These are phyloP conservation scores for Anastrepha ludens DNA, from an alignment of 1,140 invertebrate genomes.

Conservation along the genomic window DNA sequence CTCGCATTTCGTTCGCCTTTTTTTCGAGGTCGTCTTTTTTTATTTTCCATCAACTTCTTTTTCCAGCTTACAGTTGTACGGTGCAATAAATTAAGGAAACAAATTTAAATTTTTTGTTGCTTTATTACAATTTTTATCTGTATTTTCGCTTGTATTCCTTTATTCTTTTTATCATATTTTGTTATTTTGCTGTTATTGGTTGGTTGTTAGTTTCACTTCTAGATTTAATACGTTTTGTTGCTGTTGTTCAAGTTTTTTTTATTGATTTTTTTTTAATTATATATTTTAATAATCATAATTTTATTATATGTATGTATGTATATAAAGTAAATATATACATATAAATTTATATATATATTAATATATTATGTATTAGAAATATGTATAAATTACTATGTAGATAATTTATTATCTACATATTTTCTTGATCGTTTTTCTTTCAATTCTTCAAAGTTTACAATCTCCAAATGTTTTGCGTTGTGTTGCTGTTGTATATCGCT, in stretches of 20 bases:
- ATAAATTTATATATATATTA: background rate
- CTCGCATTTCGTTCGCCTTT: no score
- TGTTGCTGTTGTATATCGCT: background rate
- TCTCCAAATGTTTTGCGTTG: slow-evolving; percentile 26
- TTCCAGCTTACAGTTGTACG: no score
- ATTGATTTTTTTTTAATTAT: slow-evolving; percentile 39
- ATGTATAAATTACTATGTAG: slow-evolving; percentile 58
- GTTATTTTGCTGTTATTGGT: background rate
- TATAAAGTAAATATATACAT: slow-evolving; percentile 39
- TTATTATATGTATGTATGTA: slow-evolving; percentile 52
- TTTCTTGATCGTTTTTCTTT: slow-evolving; percentile 14
- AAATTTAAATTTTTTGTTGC: background rate
- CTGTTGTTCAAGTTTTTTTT: slow-evolving; percentile 17
- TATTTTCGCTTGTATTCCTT: background rate
- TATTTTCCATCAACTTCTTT: no score
- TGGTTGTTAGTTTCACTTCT: background rate
- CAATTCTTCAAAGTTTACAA: slow-evolving; percentile 5
- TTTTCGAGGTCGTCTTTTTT: no score
- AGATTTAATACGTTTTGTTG: slow-evolving; percentile 4
- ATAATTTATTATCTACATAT: slow-evolving; percentile 53
- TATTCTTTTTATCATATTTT: background rate
- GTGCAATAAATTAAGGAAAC: background rate
- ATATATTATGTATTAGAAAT: slow-evolving; percentile 26
- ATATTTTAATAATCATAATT: slow-evolving; percentile 54
- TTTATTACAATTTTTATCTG: slow-evolving; percentile 41